Evolutionary conservation across 2,113 vertebrate genomes (phyloP), one percentile per base, ranked within the genome.

Genomic region (Melierax canorus): DNA sequence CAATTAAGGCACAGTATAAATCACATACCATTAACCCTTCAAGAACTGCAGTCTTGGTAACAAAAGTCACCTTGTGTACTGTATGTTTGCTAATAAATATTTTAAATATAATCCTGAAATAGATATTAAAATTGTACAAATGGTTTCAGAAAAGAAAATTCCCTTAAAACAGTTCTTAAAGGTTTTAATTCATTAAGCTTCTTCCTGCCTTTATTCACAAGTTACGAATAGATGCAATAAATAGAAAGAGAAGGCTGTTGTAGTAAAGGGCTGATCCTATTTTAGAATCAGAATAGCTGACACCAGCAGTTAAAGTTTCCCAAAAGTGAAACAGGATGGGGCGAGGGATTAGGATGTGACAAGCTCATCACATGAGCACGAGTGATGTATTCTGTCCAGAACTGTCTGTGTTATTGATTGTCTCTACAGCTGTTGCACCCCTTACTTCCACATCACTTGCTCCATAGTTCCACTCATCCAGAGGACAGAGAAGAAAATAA

Each of bases 381-480:
- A 99, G 99, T 98, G 99, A 99, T 98, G 98, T 98, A 98, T 99
- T 99, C 98, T 99, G 99, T 99, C 99, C 98, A 99, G 99, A 99
- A 99, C 97, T 92, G 98, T 98, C 98, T 98, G 98, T 97, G 97
- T 98, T 96, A 98, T 97, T 97, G 98, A 98, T 98, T 98, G 98
- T 98, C 98, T 97, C 96, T 98, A 98, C 98, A 98, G 98, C 98
- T 98, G 98, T 97, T 98, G 98, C 97, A 97, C 98, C 97, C 97
- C 96, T 98, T 98, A 96, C 95, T 98, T 97, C 98, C 97, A 98
- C 98, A 98, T 97, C 98, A 98, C 97, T 98, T 97, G 97, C 94
- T 98, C 98, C 97, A 97, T 94, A 96, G 97, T 97, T 96, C 98
- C 97, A 97, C 98, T 98, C 96, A 97, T 98, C 97, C 97, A 96